Evolutionary conservation across 1,140 invertebrate species (phyloP).

Genomic region (Drosophila guanche): DNA sequence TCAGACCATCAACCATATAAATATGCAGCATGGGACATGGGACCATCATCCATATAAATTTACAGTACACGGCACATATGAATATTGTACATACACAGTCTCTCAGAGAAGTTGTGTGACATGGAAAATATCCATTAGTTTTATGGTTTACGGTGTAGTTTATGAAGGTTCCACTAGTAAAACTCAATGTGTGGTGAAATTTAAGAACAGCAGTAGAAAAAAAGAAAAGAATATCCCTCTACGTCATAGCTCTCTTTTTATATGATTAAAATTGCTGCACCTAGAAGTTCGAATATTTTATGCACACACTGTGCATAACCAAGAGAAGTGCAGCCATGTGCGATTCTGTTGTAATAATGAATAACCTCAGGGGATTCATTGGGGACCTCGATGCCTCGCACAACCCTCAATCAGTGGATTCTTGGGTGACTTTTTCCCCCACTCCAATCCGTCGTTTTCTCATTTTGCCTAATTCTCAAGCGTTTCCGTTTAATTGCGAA

Average conservation of each 20-base stretch:
- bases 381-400: constrained; percentile 1
- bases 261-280: too few species aligned
- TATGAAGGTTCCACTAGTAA: too few species aligned
- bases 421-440: not conserved
- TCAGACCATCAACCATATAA: constrained; percentile 22
- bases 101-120: too few species aligned
- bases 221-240: too few species aligned
- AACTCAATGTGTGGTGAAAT: too few species aligned
- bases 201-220: too few species aligned
- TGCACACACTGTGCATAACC: constrained; percentile 12
- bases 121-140: too few species aligned
- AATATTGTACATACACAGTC: too few species aligned
- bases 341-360: constrained; percentile 40
- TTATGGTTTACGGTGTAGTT: too few species aligned
- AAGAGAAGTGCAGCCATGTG: constrained; percentile 54
- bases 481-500: constrained; percentile 70
- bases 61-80: not conserved
- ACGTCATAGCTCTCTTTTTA: too few species aligned
- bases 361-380: constrained; percentile 58
- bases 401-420: not conserved
- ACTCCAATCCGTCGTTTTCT: constrained; percentile 21
- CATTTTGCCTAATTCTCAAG: constrained; percentile 54
- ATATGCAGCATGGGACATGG: not conserved
- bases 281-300: not conserved
- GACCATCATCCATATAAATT: not conserved